Evolutionary conservation across 2,888 invertebrate species (phyloP).

Genomic region (Mesorhabditis spiculigera): DNA sequence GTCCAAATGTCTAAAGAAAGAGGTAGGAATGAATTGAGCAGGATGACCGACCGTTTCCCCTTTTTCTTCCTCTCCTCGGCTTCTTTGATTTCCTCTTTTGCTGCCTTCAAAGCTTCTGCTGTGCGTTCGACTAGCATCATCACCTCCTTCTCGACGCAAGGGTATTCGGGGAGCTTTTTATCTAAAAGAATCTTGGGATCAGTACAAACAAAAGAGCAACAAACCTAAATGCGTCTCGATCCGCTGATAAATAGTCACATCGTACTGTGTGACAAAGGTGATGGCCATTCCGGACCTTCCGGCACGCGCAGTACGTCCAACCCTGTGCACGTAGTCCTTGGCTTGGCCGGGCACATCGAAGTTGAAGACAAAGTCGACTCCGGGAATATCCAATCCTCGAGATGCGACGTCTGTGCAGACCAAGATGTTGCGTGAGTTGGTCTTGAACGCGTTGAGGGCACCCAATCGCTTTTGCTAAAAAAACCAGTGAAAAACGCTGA

Average conservation of each 20-base stretch:
- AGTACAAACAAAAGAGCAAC: slow-evolving; percentile 5
- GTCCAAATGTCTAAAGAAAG: background rate
- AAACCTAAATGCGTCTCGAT: slow-evolving; percentile 86
- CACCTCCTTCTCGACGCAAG: slow-evolving; percentile 72
- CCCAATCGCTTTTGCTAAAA: slow-evolving; percentile 82
- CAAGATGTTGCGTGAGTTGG: slow-evolving; percentile 84
- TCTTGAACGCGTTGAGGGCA: slow-evolving; percentile 91
- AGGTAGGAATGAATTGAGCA: background rate
- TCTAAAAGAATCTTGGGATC: slow-evolving; percentile 17
- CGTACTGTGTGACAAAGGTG: slow-evolving; percentile 96
- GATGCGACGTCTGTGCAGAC: slow-evolving; percentile 98
- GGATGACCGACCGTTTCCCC: slow-evolving; percentile 19
- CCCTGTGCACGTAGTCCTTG: slow-evolving; percentile 93
- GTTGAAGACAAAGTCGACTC: slow-evolving; percentile 95
- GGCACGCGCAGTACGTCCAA: slow-evolving; percentile 69
- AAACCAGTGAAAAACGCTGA: slow-evolving; percentile 3
- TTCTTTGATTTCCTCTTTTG: slow-evolving; percentile 64
- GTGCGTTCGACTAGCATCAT: slow-evolving; percentile 91
- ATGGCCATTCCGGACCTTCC: slow-evolving; percentile 89
- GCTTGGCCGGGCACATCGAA: slow-evolving; percentile 96
- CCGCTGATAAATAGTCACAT: slow-evolving; percentile 92
- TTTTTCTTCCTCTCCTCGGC: slow-evolving; percentile 54
- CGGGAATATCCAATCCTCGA: slow-evolving; percentile 86
- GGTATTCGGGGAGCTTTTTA: slow-evolving; percentile 83
- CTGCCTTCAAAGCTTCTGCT: slow-evolving; percentile 84